Base-by-base conservation (phyloP, 2,888 invertebrate species). In the Allophyes oxyacanthae region DNA sequence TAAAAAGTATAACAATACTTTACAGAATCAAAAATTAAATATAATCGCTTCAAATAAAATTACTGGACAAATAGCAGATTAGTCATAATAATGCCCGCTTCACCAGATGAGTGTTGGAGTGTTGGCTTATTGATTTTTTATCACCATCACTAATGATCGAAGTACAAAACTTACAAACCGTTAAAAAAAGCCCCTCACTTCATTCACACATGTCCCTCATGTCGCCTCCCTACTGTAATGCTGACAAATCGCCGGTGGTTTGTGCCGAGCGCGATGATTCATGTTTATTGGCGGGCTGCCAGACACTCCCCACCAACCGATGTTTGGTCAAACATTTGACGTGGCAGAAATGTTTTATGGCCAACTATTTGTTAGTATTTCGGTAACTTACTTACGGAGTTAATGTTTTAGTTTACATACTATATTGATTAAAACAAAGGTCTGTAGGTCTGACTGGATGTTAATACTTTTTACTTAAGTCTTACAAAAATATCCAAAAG, bases 221-320 rank as follows among this genome's bases (percentile, higher is more conserved):
- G 68, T 63, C 70, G 56, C 75, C 55, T 71, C 78, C 69, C 68
- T 64, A 72, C 64, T 81, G 84, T 88, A 89, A 87, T 83, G 87
- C 87, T 89, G 91, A 91, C 91, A 90, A 90, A 91, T 91, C 82
- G 84, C 75, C 81, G 76, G 82, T 79, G 89, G 88, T 88, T 85
- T 83, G 85, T 76, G 80, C 79, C 82, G 84, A 80, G 75, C 75
- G 85, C 83, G 81, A 89, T 90, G 91, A 91, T 90, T 91, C 91
- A 91, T 90, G 81, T 79, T 71, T 73, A 78, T 83, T 90, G 91
- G 91, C 88, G 73, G 59, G 32, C 40, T 71, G 89, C 91, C 91
- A 90, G 81, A 75, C 78, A 77, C 76, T 75, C 77, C 77, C 75
- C 58, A 54, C 59, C 63, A 62, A 77, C 64, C 69, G 59, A 72